Evolutionary conservation across 2,888 invertebrate genomes (phyloP).

Genomic region (Parascotia fuliginaria): DNA sequence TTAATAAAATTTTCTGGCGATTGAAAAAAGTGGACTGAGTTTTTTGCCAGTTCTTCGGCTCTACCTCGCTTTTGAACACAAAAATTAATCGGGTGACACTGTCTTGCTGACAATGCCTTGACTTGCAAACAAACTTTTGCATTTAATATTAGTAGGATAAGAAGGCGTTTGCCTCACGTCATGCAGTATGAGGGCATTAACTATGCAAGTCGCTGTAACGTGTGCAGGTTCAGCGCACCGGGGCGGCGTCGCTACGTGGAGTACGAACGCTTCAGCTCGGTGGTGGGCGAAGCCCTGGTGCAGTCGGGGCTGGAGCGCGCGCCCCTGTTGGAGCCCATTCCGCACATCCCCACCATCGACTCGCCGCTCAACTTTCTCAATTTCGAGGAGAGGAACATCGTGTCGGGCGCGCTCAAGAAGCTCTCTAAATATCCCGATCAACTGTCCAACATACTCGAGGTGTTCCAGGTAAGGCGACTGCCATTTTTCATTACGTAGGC

Average conservation of each 20-base stretch:
- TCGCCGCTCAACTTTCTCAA: conserved; percentile 88
- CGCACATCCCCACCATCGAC: conserved; percentile 89
- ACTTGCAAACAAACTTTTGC: too few relatives aligned
- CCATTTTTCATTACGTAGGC: too few relatives aligned
- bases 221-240: conserved; percentile 87
- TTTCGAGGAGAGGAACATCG: conserved; percentile 89
- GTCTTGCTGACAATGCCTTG: too few relatives aligned
- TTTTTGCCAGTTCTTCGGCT: too few relatives aligned
- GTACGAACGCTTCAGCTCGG: conserved; percentile 88
- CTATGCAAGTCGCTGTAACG: not conserved
- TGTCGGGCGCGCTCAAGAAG: conserved; percentile 89
- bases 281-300: conserved; percentile 89
- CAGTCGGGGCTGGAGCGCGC: conserved; percentile 88
- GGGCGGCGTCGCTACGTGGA: conserved; percentile 86
- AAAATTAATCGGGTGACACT: too few relatives aligned
- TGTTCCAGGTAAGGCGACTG: conserved; percentile 84
- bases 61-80: too few relatives aligned
- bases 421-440: conserved; percentile 88
- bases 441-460: conserved; percentile 88
- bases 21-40: too few relatives aligned
- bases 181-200: too few relatives aligned
- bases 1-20: too few relatives aligned
- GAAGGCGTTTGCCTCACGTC: too few relatives aligned
- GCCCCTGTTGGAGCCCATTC: conserved; percentile 88
- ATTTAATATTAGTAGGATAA: too few relatives aligned